Base-by-base conservation (phyloP, 1,140 invertebrate genomes). In the Andrena cerasifolii region DNA sequence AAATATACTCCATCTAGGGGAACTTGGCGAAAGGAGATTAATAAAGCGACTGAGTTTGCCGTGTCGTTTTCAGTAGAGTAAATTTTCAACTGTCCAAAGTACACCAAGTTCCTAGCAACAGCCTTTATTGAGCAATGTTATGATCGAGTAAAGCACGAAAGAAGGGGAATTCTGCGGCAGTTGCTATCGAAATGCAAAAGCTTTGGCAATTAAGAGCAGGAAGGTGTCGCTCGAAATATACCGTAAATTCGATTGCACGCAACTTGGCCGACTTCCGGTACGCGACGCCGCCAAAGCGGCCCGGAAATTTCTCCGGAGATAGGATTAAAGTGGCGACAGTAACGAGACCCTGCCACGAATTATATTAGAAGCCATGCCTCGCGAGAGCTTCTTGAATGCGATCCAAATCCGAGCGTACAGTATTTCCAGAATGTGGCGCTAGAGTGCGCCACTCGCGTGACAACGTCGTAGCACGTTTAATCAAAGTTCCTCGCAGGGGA, bases 251-350 rank as follows among this genome's bases (percentile, higher is more conserved):
- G 40, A 75, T 75, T 58, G n/a, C 63, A 33, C 49, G 72, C 63
- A 56, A 75, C 62, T 67, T 56, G 72, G 28, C 72, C 31, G 45
- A 67, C 72, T 67, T 75, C 51, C 62, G 36, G 36, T 6, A 36
- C 12, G 40, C 51, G 40, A 56, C 33, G 72, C n/a, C 40, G 51
- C 49, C 51, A 75, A 75, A 75, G 72, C 63, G 45, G 40, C 4
- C 40, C 51, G 72, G 72, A 75, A 47, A 75, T 75, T 75, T 63
- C 45, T 56, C 72, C 72, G 72, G 72, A 67, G 72, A 75, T 67
- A 75, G 63, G 62, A 56, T 75, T 75, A 75, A 43, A 67, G 49
- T 54, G 53, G 72, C 40, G 72, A 67, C 72, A 53, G 72, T 75
- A 67, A 67, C 72, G 8, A 62, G 72, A 75, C 26, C 14, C 63